Evolutionary conservation across 2,113 vertebrate genomes (phyloP).

Genomic region (Fregetta grallaria): DNA sequence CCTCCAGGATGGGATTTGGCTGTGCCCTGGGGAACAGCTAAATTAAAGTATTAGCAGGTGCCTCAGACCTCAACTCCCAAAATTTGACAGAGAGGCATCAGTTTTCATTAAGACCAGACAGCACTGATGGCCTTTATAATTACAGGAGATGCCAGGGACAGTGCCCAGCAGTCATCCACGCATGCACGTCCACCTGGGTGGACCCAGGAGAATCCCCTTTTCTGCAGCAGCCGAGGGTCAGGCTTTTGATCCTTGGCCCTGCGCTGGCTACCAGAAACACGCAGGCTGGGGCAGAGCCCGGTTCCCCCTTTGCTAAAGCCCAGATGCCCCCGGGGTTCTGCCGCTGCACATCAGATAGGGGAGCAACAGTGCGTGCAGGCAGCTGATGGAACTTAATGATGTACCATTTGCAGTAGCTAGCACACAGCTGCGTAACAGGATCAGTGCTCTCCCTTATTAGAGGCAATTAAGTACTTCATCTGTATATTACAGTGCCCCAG

Average conservation of each 20-base stretch:
- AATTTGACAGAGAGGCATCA: fast-evolving
- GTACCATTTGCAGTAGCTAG: fast-evolving
- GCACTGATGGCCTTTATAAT: neutral
- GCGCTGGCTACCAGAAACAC: fast-evolving
- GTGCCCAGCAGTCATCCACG: neutral
- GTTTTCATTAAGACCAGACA: neutral
- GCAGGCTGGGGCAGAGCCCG: neutral
- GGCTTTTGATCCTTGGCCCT: neutral
- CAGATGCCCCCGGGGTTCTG: neutral
- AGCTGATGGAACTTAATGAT: neutral
- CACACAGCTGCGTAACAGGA: neutral
- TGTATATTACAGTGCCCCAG: neutral
- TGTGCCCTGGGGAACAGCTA: neutral
- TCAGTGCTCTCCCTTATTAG: neutral
- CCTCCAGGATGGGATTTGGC: neutral
- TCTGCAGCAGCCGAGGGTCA: neutral
- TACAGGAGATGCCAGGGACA: fast-evolving
- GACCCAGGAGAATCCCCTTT: neutral
- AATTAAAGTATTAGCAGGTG: fast-evolving
- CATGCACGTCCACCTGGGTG: fast-evolving
- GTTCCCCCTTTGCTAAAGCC: neutral
- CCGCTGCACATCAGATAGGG: fast-evolving
- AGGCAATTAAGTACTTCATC: neutral
- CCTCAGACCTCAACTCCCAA: neutral
- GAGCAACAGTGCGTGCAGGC: neutral